A percentile compares a stretch with the other conserved stretches of the same genome.
Evolutionary conservation across 2,113 vertebrate genomes (phyloP).

Genomic region (Anhinga rufa): DNA sequence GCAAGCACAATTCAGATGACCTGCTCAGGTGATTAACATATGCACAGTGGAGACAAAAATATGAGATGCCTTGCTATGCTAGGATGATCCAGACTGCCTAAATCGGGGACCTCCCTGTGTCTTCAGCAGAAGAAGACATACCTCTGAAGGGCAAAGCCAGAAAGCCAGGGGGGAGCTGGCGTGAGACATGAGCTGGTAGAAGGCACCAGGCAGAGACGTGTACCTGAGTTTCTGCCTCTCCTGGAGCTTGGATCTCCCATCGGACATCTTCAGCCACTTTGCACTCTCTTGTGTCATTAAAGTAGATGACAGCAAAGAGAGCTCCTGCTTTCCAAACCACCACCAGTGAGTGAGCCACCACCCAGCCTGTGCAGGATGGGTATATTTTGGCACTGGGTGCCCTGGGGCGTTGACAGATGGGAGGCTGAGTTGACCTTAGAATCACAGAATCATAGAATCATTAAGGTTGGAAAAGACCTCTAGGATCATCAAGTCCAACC

Average conservation of each 20-base stretch:
- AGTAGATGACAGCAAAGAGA: background rate
- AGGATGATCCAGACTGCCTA: background rate
- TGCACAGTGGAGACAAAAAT: background rate
- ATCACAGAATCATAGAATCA: no score
- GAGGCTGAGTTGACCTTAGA: background rate
- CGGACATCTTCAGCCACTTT: background rate
- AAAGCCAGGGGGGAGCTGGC: background rate
- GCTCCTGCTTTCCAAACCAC: background rate
- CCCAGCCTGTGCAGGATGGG: background rate
- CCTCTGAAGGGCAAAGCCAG: background rate
- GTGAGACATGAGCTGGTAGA: background rate
- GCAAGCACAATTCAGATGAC: background rate
- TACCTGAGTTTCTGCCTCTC: background rate
- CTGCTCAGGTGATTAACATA: background rate
- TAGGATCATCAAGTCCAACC: no score
- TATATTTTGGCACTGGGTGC: background rate
- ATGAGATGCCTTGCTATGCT: accelerated
- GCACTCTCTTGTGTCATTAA: background rate
- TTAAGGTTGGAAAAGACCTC: no score
- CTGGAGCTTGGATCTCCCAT: background rate
- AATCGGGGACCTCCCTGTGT: background rate
- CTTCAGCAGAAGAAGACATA: background rate
- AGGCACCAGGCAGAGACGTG: background rate
- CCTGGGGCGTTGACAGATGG: background rate
- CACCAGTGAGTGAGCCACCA: background rate